Base-by-base conservation (phyloP, 1,140 invertebrate species). In the Pseudomyrmex cubaensis region DNA sequence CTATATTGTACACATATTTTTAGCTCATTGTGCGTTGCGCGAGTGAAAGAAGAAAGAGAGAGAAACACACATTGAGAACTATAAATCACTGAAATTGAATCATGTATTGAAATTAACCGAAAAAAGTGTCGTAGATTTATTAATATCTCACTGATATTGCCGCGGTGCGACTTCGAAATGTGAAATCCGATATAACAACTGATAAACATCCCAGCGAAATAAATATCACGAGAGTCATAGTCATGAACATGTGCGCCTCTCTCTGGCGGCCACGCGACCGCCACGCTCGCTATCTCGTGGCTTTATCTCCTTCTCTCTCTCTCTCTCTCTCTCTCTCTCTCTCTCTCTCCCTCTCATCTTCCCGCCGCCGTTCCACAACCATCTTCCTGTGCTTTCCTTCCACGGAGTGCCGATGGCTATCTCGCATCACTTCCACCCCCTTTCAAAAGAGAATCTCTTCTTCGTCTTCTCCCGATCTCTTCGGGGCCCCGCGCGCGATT, bases 221-320 rank as follows among this genome's bases (percentile, higher is more conserved):
- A 56, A 82, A 83, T 78, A 77, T 82, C 9, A 82, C 84, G 86
- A 87, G 87, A 70, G 78, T 62, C 15, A 57, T 20, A 0, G 7
- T 25, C 63, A 22, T 12, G 83, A 87, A 83, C 90, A 89, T 87
- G 91, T 88, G 90, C 84, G 73, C n/a, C 66, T 69, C 75, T 69
- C 75, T 86, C 56, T 69, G 72, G 48, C 10, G 56, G 91, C 92
- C 92, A 93, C 92, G 92, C 92, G 92, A 93, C 92, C 84, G 87
- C 89, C 92, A 91, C 87, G 87, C 89, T 87, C 82, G 73, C 74
- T 82, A 86, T 82, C 77, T 86, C 63, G 7, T 44, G 54, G 83
- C 62, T 86, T 44, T 48, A 74, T 64, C 78, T 85, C 54, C 63
- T 5, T 54, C 46, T 66, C 54, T 84, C 57, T 59, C 46, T 44